A percentile compares a stretch with the other conserved stretches of the same genome.
Evolutionary conservation across 64 coral and sea anemone genomes (phyloP).

Genomic region (Actinia tenebrosa): DNA sequence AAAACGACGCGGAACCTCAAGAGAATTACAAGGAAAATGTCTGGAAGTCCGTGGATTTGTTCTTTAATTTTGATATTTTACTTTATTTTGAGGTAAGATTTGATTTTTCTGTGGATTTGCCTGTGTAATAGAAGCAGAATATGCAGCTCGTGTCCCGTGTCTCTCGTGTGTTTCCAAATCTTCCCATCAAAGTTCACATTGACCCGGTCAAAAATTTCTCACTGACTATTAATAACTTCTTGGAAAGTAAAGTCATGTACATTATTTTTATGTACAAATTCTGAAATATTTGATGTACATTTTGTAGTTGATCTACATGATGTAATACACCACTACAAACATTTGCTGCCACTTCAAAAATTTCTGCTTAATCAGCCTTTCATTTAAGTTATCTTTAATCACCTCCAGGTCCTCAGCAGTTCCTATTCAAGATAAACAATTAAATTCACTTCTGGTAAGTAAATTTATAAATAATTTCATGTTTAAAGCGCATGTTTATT

Average conservation of each 20-base stretch:
- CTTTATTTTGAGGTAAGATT: constrained; percentile 11
- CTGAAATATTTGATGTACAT: not conserved
- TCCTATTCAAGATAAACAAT: not conserved
- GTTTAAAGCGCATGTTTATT: not conserved
- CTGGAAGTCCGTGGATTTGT: constrained; percentile 8
- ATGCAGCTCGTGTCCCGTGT: not conserved
- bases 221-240: not conserved
- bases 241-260: not conserved
- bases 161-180: not conserved
- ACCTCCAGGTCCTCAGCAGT: constrained; percentile 3
- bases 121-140: not conserved
- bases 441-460: constrained; percentile 3
- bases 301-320: no score
- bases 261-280: not conserved
- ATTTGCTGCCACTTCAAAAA: not conserved
- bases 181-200: not conserved
- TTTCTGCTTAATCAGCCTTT: not conserved
- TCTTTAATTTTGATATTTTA: not conserved
- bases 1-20: not conserved
- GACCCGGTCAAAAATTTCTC: constrained; percentile 12
- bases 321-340: not conserved
- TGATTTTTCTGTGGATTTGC: not conserved
- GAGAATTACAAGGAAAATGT: constrained; percentile 1
- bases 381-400: not conserved
- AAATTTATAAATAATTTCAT: not conserved